Base-by-base conservation (phyloP, 2,113 vertebrate genomes). In the Porphyrio hochstetteri region DNA sequence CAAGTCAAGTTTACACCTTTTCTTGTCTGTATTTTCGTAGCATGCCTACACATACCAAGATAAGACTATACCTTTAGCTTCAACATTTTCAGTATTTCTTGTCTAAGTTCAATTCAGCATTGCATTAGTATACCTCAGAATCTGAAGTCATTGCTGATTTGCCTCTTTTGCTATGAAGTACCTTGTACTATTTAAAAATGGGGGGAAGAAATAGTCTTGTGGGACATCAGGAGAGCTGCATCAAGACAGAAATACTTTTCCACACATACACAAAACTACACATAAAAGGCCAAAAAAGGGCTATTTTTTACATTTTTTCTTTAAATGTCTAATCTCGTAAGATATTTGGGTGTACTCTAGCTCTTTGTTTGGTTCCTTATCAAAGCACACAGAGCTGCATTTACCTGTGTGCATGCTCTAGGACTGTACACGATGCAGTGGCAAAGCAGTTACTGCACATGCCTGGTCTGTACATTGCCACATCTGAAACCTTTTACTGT, bases 261-360 rank as follows among this genome's bases (percentile, higher is more conserved):
- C 3, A 3, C 5, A 0, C 36, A 44, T 18, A 46, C 11, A 31
- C 3, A 40, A 5, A 14, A 69, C 18, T 29, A 27, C 27, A n/a
- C n/a, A 65, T 2, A 21, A 76, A 42, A 35, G 11, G 55, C 21
- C 19, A 85, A 42, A 56, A 59, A 57, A 11, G 5, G 6, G 2
- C 0, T 9, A 1, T 2, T 3, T 36, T 82, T 82, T 42, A 28
- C 3, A n/a, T 1, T 63, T 27, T 88, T 50, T 50, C 53, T 81
- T n/a, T 31, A 11, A 55, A 28, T 4, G 5, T 42, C 56, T 25
- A 8, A 60, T 52, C 31, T 38, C 56, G 23, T 17, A 21, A 42
- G 76, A n/a, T 44, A 40, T 65, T 86, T 64, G 11, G 13, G 36
- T 38, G 7, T 16, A 40, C 35, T 38, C 40, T 12, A 20, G 36